These are phyloP conservation scores for Amiota mariae DNA, from an alignment of 2,888 invertebrate species.

Conservation along the genomic window DNA sequence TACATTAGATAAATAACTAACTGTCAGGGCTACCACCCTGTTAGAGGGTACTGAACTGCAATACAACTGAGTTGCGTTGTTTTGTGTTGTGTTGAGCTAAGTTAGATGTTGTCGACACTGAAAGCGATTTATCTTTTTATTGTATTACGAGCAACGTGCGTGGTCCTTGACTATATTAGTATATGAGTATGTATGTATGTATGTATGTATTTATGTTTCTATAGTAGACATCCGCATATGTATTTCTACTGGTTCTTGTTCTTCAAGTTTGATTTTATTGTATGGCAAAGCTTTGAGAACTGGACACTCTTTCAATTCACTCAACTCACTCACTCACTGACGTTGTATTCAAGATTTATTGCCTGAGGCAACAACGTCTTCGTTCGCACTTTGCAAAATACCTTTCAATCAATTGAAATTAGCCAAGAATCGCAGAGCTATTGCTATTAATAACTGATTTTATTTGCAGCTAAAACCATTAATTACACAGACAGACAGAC, in stretches of 20 bases:
- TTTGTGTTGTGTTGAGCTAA: too few relatives aligned
- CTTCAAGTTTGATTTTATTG: not conserved
- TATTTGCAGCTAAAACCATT: constrained; percentile 45
- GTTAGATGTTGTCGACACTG: too few relatives aligned
- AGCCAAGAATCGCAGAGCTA: constrained; percentile 47
- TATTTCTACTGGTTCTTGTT: too few relatives aligned
- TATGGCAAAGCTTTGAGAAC: constrained; percentile 24
- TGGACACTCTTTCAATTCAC: too few relatives aligned
- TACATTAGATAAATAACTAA: constrained; percentile 16
- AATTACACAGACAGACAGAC: constrained; percentile 23
- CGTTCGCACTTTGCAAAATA: constrained; percentile 51
- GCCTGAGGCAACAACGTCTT: constrained; percentile 29
- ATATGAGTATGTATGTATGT: too few relatives aligned
- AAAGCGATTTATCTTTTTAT: constrained; percentile 1
- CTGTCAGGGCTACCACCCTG: not conserved
- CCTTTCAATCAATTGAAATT: constrained; percentile 60
- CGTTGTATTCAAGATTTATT: constrained; percentile 30
- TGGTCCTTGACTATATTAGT: not conserved
- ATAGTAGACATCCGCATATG: too few relatives aligned
- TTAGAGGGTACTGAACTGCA: too few relatives aligned
- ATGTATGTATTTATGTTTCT: too few relatives aligned
- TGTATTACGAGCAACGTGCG: constrained; percentile 12
- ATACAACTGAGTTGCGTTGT: too few relatives aligned
- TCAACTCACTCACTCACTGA: too few relatives aligned
- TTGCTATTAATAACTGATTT: constrained; percentile 60